Evolutionary conservation across 2,113 vertebrate species (phyloP), one percentile per base, ranked within the genome.

Genomic region (Dunckerocampus dactyliophorus): DNA sequence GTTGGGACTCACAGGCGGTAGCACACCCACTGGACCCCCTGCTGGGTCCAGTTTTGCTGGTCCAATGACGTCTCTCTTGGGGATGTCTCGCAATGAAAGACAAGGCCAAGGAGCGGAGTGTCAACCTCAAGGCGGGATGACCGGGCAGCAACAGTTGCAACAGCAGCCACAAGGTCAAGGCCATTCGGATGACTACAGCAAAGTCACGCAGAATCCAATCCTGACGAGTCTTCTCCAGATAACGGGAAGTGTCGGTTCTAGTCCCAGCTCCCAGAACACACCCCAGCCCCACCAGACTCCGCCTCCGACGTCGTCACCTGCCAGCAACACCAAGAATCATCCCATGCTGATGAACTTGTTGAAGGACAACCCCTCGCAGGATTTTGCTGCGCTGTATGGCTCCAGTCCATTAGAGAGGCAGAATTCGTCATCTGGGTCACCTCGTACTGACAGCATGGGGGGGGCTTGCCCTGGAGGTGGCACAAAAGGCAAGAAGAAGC

Each of bases 291-390:
- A 95, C 75, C 95, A 97, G 81, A 99, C 96, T 28, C 95, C 97
- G 59, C 95, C 97, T 24, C 91, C 94, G 50, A 95, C 95, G 58
- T 96, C 97, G 50, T 99, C 96, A 49, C 95, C 97, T 62, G 96
- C 97, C 67, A 93, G 95, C 91, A 98, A 98, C 90, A 99, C 97
- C 81, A 99, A 99, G 89, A 98, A 98, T 84, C 97, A 99, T 85
- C 96, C 97, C 79, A 99, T 98, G 96, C 89, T 99, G 76, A 99
- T 99, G 97, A 98, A 98, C 84, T 88, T 99, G 66, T 91, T 99
- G 71, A 98, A 98, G 81, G 97, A 99, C 89, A 98, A 97, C 86
- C 93, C 96, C 62, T 89, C 95, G 66, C 95, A 97, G 81, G 97
- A 99, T 89, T 98, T 98, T 82, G 94, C 95, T 39, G 81, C 92